Percentiles rank a stretch among this genome's conserved stretches.
phyloP scores from a whole-genome alignment of 2,113 vertebrate species.

The Boulengeromyrus knoepffleri region DNA sequence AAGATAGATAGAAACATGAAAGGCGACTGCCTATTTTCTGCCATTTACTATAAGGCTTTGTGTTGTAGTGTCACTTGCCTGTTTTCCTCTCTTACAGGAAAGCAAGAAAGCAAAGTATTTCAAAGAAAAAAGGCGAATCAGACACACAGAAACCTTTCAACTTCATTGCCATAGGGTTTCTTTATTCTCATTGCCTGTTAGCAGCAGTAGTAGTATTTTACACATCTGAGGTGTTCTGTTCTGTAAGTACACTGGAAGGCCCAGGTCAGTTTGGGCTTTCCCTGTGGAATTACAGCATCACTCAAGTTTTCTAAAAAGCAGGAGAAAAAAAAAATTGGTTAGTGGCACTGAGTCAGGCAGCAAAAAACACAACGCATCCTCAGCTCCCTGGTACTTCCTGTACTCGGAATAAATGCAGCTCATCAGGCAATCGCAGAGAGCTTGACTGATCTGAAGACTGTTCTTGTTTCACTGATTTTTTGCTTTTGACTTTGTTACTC shows the following conservation, averaged over 20 bases:
- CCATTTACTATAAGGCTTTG: neutral
- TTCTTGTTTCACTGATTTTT: neutral
- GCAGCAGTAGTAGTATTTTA: neutral
- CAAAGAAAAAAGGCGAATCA: neutral
- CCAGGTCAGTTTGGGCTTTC: neutral
- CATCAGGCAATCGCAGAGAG: neutral
- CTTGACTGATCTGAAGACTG: neutral
- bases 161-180: neutral
- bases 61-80: conserved; percentile 1
- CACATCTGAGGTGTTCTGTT: neutral
- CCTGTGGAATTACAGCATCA: neutral
- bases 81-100: neutral
- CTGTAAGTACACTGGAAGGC: neutral
- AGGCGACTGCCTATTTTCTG: neutral
- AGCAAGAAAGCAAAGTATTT: neutral
- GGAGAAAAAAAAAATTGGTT: neutral
- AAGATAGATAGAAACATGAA: neutral
- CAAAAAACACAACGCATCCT: neutral
- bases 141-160: neutral
- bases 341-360: neutral
- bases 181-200: neutral
- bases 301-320: neutral
- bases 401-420: neutral
- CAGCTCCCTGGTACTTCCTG: neutral
- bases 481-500: neutral